Evolutionary conservation across 2,113 vertebrate species (phyloP), one percentile per base, ranked within the genome.

Genomic region (Callaeas wilsoni): DNA sequence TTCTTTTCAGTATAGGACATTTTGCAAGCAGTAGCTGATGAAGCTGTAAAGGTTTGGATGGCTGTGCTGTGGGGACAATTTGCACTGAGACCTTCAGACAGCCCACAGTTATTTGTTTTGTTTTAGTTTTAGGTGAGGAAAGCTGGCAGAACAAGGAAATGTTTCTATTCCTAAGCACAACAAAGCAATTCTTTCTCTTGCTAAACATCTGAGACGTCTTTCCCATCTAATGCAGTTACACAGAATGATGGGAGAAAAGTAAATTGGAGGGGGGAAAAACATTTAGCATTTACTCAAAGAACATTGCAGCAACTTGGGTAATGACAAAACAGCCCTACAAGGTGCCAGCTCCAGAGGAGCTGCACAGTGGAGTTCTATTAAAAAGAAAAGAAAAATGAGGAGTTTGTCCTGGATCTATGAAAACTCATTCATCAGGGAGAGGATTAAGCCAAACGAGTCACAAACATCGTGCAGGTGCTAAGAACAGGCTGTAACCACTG

Each of bases 351-450:
- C 87, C 57, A 22, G 74, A 89, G 70, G 49, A 93, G 84, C 69
- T 82, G 70, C 23, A n/a, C 49, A 9, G 42, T 21, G 19, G 49
- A 77, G 47, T 67, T 80, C 89, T 79, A 44, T 85, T 91, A 91
- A 84, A 84, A 84, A 25, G 65, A 29, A 67, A 84, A 93, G 84
- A 96, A 94, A 96, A 96, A 94, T 71, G 65, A 93, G 35, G 89
- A 84, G 52, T 95, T 96, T 93, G 82, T 89, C 75, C 75, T 85
- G 87, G 62, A 78, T 93, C 87, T 89, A 53, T 94, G 82, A 89
- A 79, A 91, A 91, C 59, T 80, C 74, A 84, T 93, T 89, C 47
- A 67, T 83, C 87, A 84, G 78, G 22, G 55, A 88, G 59, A 90
- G 59, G 87, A 85, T 91, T 87, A 91, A 94, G 71, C 50, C 53